Conservation (phyloP, 1,140 invertebrate genomes). For the Holotrichia oblita region DNA sequence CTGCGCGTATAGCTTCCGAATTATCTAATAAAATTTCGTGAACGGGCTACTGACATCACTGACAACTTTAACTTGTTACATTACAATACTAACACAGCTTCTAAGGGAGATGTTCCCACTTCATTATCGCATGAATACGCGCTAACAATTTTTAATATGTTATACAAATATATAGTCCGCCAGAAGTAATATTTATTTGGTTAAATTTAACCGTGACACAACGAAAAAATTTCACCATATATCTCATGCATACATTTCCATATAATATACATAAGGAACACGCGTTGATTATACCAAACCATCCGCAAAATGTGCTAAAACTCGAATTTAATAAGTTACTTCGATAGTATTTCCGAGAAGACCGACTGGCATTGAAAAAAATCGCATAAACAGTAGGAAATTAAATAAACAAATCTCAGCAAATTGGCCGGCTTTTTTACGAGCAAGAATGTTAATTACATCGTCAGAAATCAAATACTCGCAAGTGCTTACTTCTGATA, state of each 20-base stretch:
- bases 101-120: background rate
- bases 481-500: constrained; percentile 13
- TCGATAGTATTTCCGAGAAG: constrained; percentile 14
- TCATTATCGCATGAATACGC: background rate
- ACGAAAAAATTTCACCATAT: constrained; percentile 15
- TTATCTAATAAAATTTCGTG: constrained; percentile 21
- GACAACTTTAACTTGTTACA: constrained; percentile 13
- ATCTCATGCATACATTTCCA: constrained; percentile 13
- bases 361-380: constrained; percentile 23
- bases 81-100: background rate
- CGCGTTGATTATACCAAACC: background rate
- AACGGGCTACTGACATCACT: constrained; percentile 14
- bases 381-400: constrained; percentile 29
- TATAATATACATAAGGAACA: background rate
- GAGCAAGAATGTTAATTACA: constrained; percentile 31
- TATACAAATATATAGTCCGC: constrained; percentile 25
- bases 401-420: constrained; percentile 29
- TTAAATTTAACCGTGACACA: constrained; percentile 34
- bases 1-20: background rate
- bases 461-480: constrained; percentile 16
- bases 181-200: background rate
- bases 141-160: constrained; percentile 37
- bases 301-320: constrained; percentile 26
- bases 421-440: constrained; percentile 26
- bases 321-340: background rate